phyloP scores from a whole-genome alignment of 2,888 invertebrate genomes.

The Bombyx huttoni region DNA sequence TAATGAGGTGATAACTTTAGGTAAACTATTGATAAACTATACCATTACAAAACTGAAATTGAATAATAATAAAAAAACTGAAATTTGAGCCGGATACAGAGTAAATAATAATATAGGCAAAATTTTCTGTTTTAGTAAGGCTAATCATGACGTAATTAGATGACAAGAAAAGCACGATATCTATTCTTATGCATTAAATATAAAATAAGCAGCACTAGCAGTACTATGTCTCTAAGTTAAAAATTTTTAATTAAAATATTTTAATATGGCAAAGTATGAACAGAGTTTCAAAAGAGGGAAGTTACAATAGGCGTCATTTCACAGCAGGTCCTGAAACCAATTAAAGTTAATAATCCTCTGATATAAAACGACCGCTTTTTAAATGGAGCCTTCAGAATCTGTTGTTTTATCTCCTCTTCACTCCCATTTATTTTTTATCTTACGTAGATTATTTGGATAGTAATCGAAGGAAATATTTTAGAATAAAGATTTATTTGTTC shows the following conservation, averaged over 20 bases:
- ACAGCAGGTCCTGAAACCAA: slow-evolving; percentile 44
- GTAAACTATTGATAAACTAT: no score
- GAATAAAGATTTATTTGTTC: not conserved
- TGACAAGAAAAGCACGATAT: no score
- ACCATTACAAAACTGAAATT: no score
- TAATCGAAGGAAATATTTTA: not conserved
- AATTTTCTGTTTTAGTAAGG: no score
- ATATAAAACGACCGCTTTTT: slow-evolving; percentile 38
- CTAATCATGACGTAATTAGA: no score
- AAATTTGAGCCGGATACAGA: no score
- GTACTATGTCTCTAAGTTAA: not conserved
- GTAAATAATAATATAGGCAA: no score
- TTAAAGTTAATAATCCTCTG: slow-evolving; percentile 62
- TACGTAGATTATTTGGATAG: not conserved
- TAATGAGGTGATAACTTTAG: no score
- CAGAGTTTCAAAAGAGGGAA: slow-evolving; percentile 18
- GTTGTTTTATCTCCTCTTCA: slow-evolving; percentile 24
- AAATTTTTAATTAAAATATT: slow-evolving; percentile 1
- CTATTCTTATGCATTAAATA: not conserved
- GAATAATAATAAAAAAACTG: no score
- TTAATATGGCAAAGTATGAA: slow-evolving; percentile 1
- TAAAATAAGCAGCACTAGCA: not conserved
- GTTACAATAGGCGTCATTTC: slow-evolving; percentile 39
- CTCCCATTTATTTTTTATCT: slow-evolving; percentile 3
- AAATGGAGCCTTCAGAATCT: slow-evolving; percentile 36